Evolutionary conservation across 2,113 vertebrate species (phyloP).

Genomic region (Heptranchias perlo): DNA sequence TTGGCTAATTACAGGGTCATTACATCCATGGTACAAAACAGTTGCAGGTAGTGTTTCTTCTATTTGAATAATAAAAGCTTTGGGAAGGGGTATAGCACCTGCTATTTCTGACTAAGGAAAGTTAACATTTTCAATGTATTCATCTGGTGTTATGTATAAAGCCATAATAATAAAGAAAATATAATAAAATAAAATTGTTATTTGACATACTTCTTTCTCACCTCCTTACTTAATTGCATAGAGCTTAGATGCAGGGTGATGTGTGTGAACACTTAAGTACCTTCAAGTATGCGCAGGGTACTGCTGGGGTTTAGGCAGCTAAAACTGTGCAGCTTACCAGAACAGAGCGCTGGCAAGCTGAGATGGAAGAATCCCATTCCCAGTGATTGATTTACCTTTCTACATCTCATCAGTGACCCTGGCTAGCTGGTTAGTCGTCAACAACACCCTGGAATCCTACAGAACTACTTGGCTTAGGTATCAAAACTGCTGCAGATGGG

Average conservation of each 20-base stretch:
- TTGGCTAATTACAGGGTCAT: slow-evolving; percentile 59
- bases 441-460: not conserved
- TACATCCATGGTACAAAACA: slow-evolving; percentile 54
- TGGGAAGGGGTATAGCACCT: not conserved
- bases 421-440: too few relatives aligned
- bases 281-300: not conserved
- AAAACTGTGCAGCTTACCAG: not conserved
- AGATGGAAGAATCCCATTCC: not conserved
- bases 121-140: too few relatives aligned
- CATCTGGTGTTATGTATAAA: not conserved
- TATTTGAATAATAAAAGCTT: slow-evolving; percentile 1
- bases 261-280: not conserved
- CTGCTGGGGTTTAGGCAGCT: too few relatives aligned
- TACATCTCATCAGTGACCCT: not conserved
- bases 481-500: too few relatives aligned
- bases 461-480: too few relatives aligned
- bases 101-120: not conserved
- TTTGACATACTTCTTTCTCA: not conserved
- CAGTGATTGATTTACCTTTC: not conserved
- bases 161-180: not conserved
- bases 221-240: not conserved
- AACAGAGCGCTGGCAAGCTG: not conserved
- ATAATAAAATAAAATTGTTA: not conserved
- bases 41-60: slow-evolving; percentile 50
- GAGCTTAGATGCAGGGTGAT: not conserved